Conservation (phyloP, 1,140 invertebrate genomes). For the Bombus terrestris region DNA sequence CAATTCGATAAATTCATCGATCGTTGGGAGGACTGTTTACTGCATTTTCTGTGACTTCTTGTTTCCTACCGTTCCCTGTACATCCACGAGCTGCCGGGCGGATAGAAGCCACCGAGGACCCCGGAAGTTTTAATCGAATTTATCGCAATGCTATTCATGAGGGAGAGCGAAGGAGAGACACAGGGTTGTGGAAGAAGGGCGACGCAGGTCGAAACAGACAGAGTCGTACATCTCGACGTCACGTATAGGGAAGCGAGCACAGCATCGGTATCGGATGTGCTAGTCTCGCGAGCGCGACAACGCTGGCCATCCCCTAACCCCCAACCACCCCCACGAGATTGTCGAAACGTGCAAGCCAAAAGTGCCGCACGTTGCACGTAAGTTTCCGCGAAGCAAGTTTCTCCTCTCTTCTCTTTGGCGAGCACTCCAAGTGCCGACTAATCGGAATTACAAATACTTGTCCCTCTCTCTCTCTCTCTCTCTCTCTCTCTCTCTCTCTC, state of each 20-base stretch:
- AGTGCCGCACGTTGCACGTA: slow-evolving; percentile 76
- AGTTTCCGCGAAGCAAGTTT: slow-evolving; percentile 78
- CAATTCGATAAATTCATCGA: slow-evolving; percentile 51
- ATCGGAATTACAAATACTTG: slow-evolving; percentile 81
- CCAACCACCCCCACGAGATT: slow-evolving; percentile 47
- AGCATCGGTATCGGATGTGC: slow-evolving; percentile 46
- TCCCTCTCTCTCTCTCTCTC: background rate
- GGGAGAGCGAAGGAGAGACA: slow-evolving; percentile 68
- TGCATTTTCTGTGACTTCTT: slow-evolving; percentile 62
- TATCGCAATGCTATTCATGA: slow-evolving; percentile 83
- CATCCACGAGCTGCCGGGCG: slow-evolving; percentile 26
- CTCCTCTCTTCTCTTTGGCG: slow-evolving; percentile 67
- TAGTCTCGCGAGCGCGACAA: slow-evolving; percentile 49
- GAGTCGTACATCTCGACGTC: slow-evolving; percentile 79
- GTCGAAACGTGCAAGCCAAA: slow-evolving; percentile 77
- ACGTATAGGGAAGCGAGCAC: slow-evolving; percentile 72
- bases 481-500: background rate
- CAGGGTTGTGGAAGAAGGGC: slow-evolving; percentile 29
- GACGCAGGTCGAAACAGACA: slow-evolving; percentile 34
- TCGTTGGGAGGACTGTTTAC: slow-evolving; percentile 65
- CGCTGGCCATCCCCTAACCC: slow-evolving; percentile 49
- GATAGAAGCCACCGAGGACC: slow-evolving; percentile 67
- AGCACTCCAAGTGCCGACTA: slow-evolving; percentile 68
- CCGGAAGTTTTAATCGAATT: slow-evolving; percentile 82
- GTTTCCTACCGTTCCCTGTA: slow-evolving; percentile 20